Conservation (phyloP, 2,888 invertebrate species). For the Xanthia togata region DNA sequence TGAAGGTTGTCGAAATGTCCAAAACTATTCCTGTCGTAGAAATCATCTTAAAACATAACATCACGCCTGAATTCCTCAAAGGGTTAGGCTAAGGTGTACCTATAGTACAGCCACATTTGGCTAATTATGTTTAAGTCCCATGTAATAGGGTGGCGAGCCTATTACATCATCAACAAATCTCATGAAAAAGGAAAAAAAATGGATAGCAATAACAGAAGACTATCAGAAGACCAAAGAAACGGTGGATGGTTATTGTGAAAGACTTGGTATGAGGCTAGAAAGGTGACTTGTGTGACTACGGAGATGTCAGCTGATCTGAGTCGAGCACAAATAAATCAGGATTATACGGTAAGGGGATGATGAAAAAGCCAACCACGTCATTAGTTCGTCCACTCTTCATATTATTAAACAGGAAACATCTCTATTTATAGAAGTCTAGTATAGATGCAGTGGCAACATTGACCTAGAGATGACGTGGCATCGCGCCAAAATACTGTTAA, state of each 20-base stretch:
- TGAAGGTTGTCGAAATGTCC: background rate
- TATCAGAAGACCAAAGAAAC: background rate
- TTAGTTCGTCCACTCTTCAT: background rate
- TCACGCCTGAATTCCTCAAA: too few species aligned
- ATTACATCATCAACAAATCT: background rate
- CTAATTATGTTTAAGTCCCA: too few species aligned
- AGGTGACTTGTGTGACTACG: background rate
- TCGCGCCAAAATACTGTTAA: slow-evolving; percentile 47
- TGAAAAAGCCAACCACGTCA: background rate
- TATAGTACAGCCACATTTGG: too few species aligned
- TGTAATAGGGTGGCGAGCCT: too few species aligned
- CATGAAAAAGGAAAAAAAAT: background rate
- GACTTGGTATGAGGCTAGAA: too few species aligned
- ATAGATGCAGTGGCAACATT: slow-evolving; percentile 55
- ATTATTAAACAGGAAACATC: slow-evolving; percentile 35
- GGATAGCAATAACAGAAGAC: background rate
- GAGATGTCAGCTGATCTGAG: background rate
- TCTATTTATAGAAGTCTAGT: slow-evolving; percentile 26
- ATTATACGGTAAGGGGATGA: background rate
- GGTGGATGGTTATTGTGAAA: too few species aligned
- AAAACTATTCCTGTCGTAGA: background rate
- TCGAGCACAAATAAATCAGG: background rate
- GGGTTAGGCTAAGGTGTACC: too few species aligned
- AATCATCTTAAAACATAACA: too few species aligned
- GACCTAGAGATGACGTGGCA: slow-evolving; percentile 62